Base-by-base conservation (phyloP, 2,113 vertebrate genomes). In the Oryzias woworae region DNA sequence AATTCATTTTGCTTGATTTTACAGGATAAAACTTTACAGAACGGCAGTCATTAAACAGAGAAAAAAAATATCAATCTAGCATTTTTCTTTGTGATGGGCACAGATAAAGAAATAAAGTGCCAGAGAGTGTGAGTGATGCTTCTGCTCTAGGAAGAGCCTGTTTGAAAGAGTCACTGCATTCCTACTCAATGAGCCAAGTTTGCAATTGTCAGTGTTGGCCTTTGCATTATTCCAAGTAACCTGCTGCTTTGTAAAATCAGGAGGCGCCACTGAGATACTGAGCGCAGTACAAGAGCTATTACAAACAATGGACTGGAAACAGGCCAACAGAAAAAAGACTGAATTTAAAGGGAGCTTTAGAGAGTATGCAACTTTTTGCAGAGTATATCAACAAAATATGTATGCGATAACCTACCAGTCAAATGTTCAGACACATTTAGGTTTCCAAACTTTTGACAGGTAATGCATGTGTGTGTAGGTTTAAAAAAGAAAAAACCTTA, bases 31-130 rank as follows among this genome's bases (percentile, higher is more conserved):
- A 36, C 31, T 36, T 12, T 36, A 47, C 45, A 65, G 69, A 71
- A 64, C 68, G 44, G 12, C 51, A 63, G 26, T 52, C 55, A 62
- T 77, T 77, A 69, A 73, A 62, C 22, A 24, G 43, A 3, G 43
- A 22, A 16, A 45, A 56, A 64, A 28, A 26, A 26, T 61, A 73
- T 62, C 48, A 47, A 45, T 67, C 49, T 18, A 51, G 69, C 42
- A 56, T 48, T 70, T 64, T 53, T 52, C 58, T 57, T 54, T 66
- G 15, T 48, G 42, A 23, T 46, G n/a, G 26, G 13, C 20, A 57
- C 14, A 61, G 23, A 22, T 42, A 61, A 68, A 16, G 20, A 56
- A 63, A 60, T 58, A 31, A 56, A 75, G 6, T 36, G 36, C 2
- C 63, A 53, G 53, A 50, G 58, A 60, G n/a, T 16, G 44, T 14